Evolutionary conservation across 2,797 vertebrate species (phyloP), one percentile per base, ranked within the genome.

Genomic region (Ammospiza maritima): DNA sequence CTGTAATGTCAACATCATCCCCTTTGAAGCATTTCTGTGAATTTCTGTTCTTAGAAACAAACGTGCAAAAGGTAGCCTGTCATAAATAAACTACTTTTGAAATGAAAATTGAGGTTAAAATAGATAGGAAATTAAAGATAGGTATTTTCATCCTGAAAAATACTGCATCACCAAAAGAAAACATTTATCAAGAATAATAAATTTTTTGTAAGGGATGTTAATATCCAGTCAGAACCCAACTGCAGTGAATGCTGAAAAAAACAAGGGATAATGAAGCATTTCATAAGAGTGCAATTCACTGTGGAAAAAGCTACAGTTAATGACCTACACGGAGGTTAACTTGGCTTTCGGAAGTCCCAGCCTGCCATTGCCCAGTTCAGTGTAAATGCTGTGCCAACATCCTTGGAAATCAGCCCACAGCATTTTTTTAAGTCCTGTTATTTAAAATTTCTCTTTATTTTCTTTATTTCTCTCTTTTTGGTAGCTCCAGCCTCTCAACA

Each of bases 301-400:
- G 29, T 5, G 74, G 78, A 78, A 87, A 89, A 87, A 78, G 54
- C 78, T 48, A 47, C 21, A 64, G n/a, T 64, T 76, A 83, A 74
- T 29, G 30, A 67, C 21, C 73, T 57, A 77, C n/a, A 56, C 0
- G 5, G 65, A 80, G 36, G n/a, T 67, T 58, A 82, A 85, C 36
- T 75, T 78, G 85, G 81, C 54, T 45, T 89, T 81, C 67, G 51
- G 73, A 90, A 95, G 77, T 14, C n/a, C 40, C 36, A 94, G 70
- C 25, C 25, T 53, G 40, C 66, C 74, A 30, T 64, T 64, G 65
- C 74, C 82, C 74, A 72, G 54, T 21, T 81, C 53, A 67, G 40
- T 10, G 26, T 30, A 83, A 70, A 36, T 6, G 11, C 53, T 47
- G 16, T 20, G 21, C 48, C 87, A 86, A 66, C 1, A 6, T 66